A percentile compares a stretch with the other conserved stretches of the same genome.
phyloP scores from a whole-genome alignment of 2,797 vertebrate species.

The Pangasius mekongensis region DNA sequence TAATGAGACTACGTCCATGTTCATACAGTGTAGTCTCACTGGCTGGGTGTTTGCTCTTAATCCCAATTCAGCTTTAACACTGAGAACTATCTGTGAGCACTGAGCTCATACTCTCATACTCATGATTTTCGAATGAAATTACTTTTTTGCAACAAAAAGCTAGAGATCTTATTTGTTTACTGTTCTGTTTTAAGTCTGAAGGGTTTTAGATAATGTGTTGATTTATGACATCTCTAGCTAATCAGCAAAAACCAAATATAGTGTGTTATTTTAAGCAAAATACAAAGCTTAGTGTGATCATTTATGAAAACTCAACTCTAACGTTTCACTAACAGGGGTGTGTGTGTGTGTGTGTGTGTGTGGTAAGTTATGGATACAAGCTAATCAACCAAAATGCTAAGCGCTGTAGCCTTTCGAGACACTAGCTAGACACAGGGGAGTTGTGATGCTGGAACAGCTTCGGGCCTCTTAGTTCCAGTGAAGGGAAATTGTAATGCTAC shows the following conservation, averaged over 20 bases:
- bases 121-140: background rate
- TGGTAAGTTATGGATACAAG: background rate
- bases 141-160: background rate
- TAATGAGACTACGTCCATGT: background rate
- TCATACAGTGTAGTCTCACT: background rate
- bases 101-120: background rate
- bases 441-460: no score
- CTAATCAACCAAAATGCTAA: background rate
- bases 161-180: background rate
- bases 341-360: background rate
- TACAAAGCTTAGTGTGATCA: background rate
- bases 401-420: background rate
- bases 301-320: background rate
- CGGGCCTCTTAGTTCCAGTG: no score
- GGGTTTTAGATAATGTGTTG: background rate
- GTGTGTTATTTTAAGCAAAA: background rate
- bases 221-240: background rate
- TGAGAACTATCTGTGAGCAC: background rate
- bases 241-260: background rate
- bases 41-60: background rate
- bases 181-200: background rate
- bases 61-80: background rate
- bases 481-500: no score
- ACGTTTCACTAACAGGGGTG: background rate
- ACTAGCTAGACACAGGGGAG: background rate